Evolutionary conservation across 2,797 vertebrate genomes (phyloP), one percentile per base, ranked within the genome.

Genomic region (Muscicapa comitata): DNA sequence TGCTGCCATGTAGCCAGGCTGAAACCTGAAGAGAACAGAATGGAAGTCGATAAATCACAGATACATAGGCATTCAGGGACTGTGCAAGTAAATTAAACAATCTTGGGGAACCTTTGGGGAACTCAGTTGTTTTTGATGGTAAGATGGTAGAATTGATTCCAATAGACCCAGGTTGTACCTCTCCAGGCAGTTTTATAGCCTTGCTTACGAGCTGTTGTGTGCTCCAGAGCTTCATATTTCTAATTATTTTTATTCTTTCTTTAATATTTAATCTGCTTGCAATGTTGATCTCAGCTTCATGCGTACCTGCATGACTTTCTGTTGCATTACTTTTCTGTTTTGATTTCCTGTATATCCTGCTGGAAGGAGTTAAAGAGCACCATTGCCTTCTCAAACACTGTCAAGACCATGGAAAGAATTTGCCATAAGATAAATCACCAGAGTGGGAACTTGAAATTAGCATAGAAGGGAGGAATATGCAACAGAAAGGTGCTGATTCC

Each of bases 101-200:
- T 31, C 8, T 24, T 74, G 6, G 4, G 9, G 10, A 79, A 18
- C 2, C 4, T 58, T 81, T 54, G 7, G 48, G 40, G 12, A 6
- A 5, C 28, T 48, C 10, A 8, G 14, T 9, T 37, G 7, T 40
- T 40, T 6, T 23, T 55, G 29, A 23, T 37, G 2, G 2, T 17
- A 59, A 83, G 2, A 28, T 55, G 14, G 13, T 31, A 66, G 11
- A 45, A 57, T 31, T 50, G 3, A 47, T 78, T 65, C 17, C 19
- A 35, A 7, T 0, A 45, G 26, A 9, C 2, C 0, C 37, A 45
- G 4, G 6, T 23, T 71, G 13, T 10, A 19, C 11, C 61, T 75
- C 37, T 47, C 3, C 11, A 23, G 26, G 11, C 8, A 74, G 10
- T 2, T 33, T 25, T 54, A 84, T 35, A 42, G 5, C 17, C 45